Evolutionary conservation across 2,888 invertebrate genomes (phyloP), one percentile per base, ranked within the genome.

Genomic region (Eristalis intricaria): DNA sequence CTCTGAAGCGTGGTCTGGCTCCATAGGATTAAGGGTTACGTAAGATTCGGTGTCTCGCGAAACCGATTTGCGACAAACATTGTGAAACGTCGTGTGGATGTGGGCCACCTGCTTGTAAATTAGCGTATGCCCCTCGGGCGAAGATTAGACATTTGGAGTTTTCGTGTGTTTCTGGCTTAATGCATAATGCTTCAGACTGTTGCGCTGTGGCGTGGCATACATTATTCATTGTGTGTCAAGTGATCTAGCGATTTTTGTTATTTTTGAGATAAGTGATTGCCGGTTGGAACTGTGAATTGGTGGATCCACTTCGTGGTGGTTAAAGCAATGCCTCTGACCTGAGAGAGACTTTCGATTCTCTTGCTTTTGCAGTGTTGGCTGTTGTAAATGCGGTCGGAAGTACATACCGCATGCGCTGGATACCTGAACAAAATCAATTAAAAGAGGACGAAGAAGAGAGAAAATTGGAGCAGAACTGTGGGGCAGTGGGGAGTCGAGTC

Each of bases 61-160:
- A 50, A 19, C 1, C 50, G 50, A 50, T 50, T 60, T 60, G 60
- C 26, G 23, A 29, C 60, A 60, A 60, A 23, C 13, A 3, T 60
- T 60, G 13, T 35, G 35, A 35, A 35, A 38, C 13, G 38, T 13
- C 13, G 38, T 15, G 23, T 60, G 26, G 60, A 26, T 60, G 23
- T 60, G 60, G 60, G 23, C 26, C 60, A 60, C 60, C 60, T 60
- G 60, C 26, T 60, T 60, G 60, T 15, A 26, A 29, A 60, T 60
- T 60, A 29, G 60, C 50, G 50, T 19, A n/a, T 50, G 50, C 50
- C 19, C 19, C n/a, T 32, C 50, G 19, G 50, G 50, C 19, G 19
- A 19, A 8, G 50, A 50, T 50, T 50, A 19, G 50, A n/a, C 50
- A 2, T n/a, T 43, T 15, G 43, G 19, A 19, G 7, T 50, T 50